A percentile compares a stretch with the other conserved stretches of the same genome.
phyloP scores from a whole-genome alignment of 1,140 invertebrate genomes.

The Tetramorium simillimum region DNA sequence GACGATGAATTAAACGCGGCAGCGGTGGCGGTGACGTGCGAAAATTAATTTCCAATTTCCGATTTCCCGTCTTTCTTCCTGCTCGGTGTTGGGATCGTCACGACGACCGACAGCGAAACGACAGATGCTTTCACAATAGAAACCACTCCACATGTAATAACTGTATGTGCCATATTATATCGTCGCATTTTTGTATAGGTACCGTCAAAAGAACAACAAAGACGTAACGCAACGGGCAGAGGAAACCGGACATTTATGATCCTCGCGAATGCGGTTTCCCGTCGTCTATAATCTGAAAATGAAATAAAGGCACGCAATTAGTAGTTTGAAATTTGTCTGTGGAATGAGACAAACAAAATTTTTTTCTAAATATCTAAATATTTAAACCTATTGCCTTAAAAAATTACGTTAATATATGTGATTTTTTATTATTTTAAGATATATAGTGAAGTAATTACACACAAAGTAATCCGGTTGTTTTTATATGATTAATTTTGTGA shows the following conservation, averaged over 20 bases:
- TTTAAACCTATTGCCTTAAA: background rate
- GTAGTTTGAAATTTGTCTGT: background rate
- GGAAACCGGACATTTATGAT: background rate
- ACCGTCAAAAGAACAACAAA: slow-evolving; percentile 39
- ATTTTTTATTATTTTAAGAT: background rate
- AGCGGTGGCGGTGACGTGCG: background rate
- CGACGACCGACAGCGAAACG: slow-evolving; percentile 40
- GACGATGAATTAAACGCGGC: background rate
- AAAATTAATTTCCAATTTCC: slow-evolving; percentile 75
- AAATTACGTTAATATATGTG: background rate
- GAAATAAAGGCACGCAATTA: background rate
- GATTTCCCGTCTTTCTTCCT: slow-evolving; percentile 67
- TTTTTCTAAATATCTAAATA: background rate
- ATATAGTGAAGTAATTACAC: background rate
- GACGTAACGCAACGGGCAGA: slow-evolving; percentile 2
- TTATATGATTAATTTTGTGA: background rate
- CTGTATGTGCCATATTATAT: slow-evolving; percentile 45
- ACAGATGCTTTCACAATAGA: slow-evolving; percentile 78
- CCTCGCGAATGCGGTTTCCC: slow-evolving; percentile 11
- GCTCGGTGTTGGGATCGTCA: slow-evolving; percentile 3
- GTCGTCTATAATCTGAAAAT: slow-evolving; percentile 38
- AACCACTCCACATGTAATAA: slow-evolving; percentile 55
- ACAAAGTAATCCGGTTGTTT: background rate
- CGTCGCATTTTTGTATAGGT: slow-evolving; percentile 21
- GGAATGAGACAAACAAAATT: background rate